Base-by-base conservation (phyloP, 2,797 vertebrate species). In the Gymnoscopelus microlampas region DNA sequence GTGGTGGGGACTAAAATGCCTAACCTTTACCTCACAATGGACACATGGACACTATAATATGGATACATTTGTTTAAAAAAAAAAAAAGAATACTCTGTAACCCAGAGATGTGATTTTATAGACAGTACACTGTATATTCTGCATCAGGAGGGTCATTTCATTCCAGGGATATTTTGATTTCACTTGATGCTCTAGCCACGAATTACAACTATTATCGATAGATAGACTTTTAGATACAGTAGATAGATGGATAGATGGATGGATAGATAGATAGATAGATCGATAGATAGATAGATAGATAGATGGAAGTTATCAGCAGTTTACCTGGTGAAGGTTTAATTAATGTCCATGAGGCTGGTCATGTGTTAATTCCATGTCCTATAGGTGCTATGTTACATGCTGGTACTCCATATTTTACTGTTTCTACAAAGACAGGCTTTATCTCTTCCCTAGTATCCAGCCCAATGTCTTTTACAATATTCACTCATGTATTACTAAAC, bases 401-500 rank as follows among this genome's bases (percentile, higher is more conserved):
- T 12, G 26, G 3, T 57, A 32, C 56, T 55, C 24, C 12, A 10
- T 44, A n/a, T 10, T 51, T 4, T 23, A 13, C 24, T 55, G 64
- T 63, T n/a, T 67, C 76, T 79, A 51, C 60, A 56, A 76, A 83
- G 49, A 79, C 71, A 82, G 83, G 71, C 78, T 76, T 71, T 5
- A 49, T 44, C 51, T 76, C 69, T 66, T 59, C 55, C 49, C 68
- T 68, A 68, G 77, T 83, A 78, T 86, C 71, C 79, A 79, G 64
- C 77, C 81, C 78, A 53, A 51, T n/a, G 62, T 75, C 71, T 81
- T 86, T 85, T 81, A 78, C 68, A 74, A 68, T 82, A 77, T 82
- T 73, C 74, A 87, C 66, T 80, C 79, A 85, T 78, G 66, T 69
- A 60, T 86, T 79, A 75, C 76, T 76, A 77, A 74, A 80, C 58